phyloP scores from a whole-genome alignment of 2,888 invertebrate species.

The Troglohyphantes excavatus region DNA sequence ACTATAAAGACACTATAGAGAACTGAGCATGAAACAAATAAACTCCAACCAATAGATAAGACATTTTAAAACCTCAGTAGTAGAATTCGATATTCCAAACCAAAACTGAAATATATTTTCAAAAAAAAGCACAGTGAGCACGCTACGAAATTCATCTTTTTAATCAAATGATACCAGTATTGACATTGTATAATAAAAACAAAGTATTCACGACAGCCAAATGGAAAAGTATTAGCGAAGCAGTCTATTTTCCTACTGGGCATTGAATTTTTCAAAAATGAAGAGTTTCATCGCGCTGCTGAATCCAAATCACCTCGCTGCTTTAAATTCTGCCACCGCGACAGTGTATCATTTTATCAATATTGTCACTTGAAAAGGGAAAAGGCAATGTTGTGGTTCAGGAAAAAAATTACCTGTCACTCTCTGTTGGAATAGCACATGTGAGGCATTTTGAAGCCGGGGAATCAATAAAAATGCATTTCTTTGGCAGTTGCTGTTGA shows the following conservation, averaged over 20 bases:
- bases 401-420: conserved; percentile 14
- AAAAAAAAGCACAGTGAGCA: no score
- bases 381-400: background rate
- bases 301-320: background rate
- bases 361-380: conserved; percentile 12
- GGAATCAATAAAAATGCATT: conserved; percentile 31
- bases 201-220: background rate
- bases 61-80: no score
- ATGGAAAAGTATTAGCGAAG: background rate
- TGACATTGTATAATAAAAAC: background rate
- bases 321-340: conserved; percentile 17
- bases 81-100: no score
- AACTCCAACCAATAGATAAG: no score
- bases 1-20: no score
- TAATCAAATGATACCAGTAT: background rate
- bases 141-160: background rate
- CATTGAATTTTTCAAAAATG: background rate
- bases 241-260: background rate
- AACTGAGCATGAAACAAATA: no score
- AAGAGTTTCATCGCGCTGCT: background rate
- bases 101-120: no score
- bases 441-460: conserved; percentile 9
- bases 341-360: conserved; percentile 22
- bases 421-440: background rate
- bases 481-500: background rate